Base-by-base conservation (phyloP, 2,888 invertebrate genomes). In the Nipponacmea schrenckii region DNA sequence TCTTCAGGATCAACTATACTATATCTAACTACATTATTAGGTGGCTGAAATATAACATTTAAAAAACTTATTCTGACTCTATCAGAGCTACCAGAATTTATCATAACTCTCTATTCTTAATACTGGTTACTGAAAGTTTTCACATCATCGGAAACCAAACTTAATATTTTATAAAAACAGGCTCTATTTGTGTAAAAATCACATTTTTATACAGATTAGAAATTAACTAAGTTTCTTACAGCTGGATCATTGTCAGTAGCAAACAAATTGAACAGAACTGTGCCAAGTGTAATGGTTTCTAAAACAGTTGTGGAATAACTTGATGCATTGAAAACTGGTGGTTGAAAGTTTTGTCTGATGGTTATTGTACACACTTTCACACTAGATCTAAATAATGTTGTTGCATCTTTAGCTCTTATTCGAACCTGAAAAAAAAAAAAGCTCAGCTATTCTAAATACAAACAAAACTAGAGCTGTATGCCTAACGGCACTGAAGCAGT, bases 11-110 rank as follows among this genome's bases (percentile, higher is more conserved):
- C 80, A 0, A 79, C 79, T 31, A 86, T 75, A n/a, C 74, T 70
- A 72, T 85, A 87, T 10, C 79, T 74, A 0, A 87, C 76, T 14
- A 79, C 79, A 71, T 86, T 87, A 78, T 86, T 84, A n/a, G 86
- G 85, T 2, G 81, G 77, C 86, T 86, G 78, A 0, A 81, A 80
- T 39, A 39, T 39, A 39, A 8, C 39, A 39, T 39, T 10, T 39
- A 8, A 39, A 39, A 39, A 39, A n/a, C n/a, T 39, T 8, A 39
- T 8, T 39, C 39, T 39, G 4, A 7, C 39, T 39, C 39, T 39
- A 39, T 10, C 39, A 39, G 10, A 39, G 1, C 39, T 39, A 8
- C 39, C 31, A 31, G 31, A 31, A 3, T 31, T 56, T 17, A 5
- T 56, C 20, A 2, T n/a, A 2, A 56, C 2, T 56, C 20, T 56